Evolutionary conservation across 2,888 invertebrate species (phyloP).

Genomic region (Agrochola litura): DNA sequence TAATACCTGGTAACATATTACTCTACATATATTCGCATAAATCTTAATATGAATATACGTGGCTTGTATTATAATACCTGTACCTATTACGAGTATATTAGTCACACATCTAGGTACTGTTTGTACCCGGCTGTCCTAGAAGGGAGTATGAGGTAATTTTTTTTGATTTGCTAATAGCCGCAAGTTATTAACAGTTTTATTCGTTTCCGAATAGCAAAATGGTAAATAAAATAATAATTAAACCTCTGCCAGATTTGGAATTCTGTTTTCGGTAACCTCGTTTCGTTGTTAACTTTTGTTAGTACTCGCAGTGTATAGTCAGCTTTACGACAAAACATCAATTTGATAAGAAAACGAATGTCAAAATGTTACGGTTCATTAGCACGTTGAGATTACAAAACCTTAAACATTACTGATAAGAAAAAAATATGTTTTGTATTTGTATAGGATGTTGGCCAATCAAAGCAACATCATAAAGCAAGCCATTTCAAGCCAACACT

Average conservation of each 20-base stretch:
- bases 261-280: not conserved
- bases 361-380: constrained; percentile 10
- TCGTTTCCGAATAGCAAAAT: not conserved
- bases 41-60: too few relatives aligned
- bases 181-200: not conserved
- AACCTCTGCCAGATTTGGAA: not conserved
- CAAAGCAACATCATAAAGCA: too few relatives aligned
- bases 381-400: not conserved
- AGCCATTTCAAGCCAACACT: too few relatives aligned
- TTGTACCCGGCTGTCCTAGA: too few relatives aligned
- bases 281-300: not conserved
- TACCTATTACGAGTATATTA: too few relatives aligned
- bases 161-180: not conserved
- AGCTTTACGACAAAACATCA: constrained; percentile 11
- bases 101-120: too few relatives aligned
- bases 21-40: too few relatives aligned
- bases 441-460: not conserved
- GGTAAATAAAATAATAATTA: not conserved
- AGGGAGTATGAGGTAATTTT: too few relatives aligned
- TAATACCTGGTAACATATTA: too few relatives aligned
- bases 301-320: constrained; percentile 11
- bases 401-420: not conserved
- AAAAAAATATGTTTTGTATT: not conserved
- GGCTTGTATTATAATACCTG: too few relatives aligned
- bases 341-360: constrained; percentile 20